Evolutionary conservation across 23 tunicate species (phyloP).

Genomic region (Styela clava): DNA sequence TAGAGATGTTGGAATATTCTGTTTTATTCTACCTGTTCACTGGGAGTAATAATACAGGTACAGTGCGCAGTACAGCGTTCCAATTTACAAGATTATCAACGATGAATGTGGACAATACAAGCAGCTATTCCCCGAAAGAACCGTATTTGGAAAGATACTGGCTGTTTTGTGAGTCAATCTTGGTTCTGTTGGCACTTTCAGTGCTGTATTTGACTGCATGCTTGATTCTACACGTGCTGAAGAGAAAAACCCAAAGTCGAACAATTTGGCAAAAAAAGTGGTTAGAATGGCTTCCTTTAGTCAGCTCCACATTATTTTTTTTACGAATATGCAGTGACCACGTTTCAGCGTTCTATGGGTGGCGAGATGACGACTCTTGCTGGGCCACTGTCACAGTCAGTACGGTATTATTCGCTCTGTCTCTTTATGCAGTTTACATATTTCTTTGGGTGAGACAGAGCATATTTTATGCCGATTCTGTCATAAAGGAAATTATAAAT

Average conservation of each 20-base stretch:
- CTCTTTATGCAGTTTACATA: slow-evolving; percentile 33
- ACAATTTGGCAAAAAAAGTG: slow-evolving; percentile 54
- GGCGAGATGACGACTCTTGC: slow-evolving; percentile 47
- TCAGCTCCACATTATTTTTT: not conserved
- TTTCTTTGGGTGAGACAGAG: slow-evolving; percentile 75
- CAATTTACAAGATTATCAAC: too few relatives aligned
- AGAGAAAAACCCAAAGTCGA: slow-evolving; percentile 39
- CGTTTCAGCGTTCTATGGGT: slow-evolving; percentile 49
- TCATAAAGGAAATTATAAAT: slow-evolving; percentile 24
- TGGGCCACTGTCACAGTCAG: slow-evolving; percentile 30
- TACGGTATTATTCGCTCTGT: slow-evolving; percentile 29
- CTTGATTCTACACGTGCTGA: slow-evolving; percentile 43
- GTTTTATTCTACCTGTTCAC: too few relatives aligned
- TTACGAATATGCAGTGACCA: slow-evolving; percentile 32
- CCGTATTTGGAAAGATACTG: slow-evolving; percentile 45
- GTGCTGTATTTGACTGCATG: slow-evolving; percentile 51
- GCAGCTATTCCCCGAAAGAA: not conserved
- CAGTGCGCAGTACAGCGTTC: too few relatives aligned
- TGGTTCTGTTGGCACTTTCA: slow-evolving; percentile 40
- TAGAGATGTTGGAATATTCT: too few relatives aligned
- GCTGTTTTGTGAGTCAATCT: slow-evolving; percentile 48
- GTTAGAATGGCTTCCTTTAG: slow-evolving; percentile 5
- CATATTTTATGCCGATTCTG: slow-evolving; percentile 43
- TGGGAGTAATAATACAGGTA: too few relatives aligned
- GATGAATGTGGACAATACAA: too few relatives aligned